These are phyloP conservation scores for Philonicus albiceps DNA, from an alignment of 2,888 invertebrate species.

Conservation along the genomic window DNA sequence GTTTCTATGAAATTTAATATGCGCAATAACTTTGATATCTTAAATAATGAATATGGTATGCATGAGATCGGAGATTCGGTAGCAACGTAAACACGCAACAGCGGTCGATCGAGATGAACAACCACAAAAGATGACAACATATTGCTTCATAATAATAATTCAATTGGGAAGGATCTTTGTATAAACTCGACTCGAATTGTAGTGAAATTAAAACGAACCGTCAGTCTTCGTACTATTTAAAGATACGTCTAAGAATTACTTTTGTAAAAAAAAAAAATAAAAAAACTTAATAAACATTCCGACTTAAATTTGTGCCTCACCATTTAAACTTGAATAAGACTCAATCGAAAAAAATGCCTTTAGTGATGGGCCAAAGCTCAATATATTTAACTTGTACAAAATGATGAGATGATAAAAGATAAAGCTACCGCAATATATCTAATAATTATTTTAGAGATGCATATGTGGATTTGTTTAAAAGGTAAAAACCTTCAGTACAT, in stretches of 20 bases:
- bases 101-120: not conserved
- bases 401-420: not conserved
- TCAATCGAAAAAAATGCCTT: not conserved
- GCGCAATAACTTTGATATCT: not conserved
- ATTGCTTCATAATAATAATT: not conserved
- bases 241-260: not conserved
- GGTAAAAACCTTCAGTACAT: no score
- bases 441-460: no score
- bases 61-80: not conserved
- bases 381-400: not conserved
- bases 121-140: not conserved
- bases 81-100: not conserved
- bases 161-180: not conserved
- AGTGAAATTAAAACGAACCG: not conserved
- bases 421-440: not conserved
- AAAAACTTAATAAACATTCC: not conserved
- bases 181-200: not conserved
- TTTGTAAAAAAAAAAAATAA: not conserved
- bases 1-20: not conserved
- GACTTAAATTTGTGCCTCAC: not conserved
- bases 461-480: no score
- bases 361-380: not conserved
- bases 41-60: not conserved
- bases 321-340: not conserved
- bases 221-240: not conserved